Evolutionary conservation across 2,888 invertebrate species (phyloP).

Genomic region (Falcaria lacertinaria): DNA sequence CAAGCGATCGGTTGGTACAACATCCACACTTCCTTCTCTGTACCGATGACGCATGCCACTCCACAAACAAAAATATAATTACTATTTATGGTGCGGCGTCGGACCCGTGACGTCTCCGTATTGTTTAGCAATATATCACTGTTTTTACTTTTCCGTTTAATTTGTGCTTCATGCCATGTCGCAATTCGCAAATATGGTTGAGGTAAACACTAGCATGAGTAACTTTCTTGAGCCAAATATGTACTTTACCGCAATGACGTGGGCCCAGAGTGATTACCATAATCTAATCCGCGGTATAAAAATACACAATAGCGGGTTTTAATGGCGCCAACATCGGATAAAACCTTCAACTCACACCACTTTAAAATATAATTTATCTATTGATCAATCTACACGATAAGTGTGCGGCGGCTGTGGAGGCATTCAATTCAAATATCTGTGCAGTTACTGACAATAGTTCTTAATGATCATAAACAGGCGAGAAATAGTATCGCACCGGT

Average conservation of each 20-base stretch:
- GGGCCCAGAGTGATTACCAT: neutral
- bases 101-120: conserved; percentile 22
- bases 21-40: conserved; percentile 42
- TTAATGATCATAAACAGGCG: conserved; percentile 70
- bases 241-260: conserved; percentile 7
- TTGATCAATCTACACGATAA: conserved; percentile 63
- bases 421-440: conserved; percentile 75
- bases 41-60: conserved; percentile 54
- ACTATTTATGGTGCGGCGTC: conserved; percentile 56
- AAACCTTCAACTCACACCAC: conserved; percentile 37
- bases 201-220: conserved; percentile 20
- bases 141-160: conserved; percentile 21
- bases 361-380: conserved; percentile 55
- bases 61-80: conserved; percentile 39
- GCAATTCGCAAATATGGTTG: conserved; percentile 20
- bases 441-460: conserved; percentile 64
- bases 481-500: conserved; percentile 69
- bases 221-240: conserved; percentile 21
- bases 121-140: conserved; percentile 32
- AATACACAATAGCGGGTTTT: conserved; percentile 4
- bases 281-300: conserved; percentile 3
- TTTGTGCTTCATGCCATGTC: conserved; percentile 11
- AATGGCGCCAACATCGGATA: conserved; percentile 21
- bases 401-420: conserved; percentile 49
- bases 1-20: conserved; percentile 46